Percentiles rank a stretch among this genome's conserved stretches.
These are phyloP conservation scores for Exephanes ischioxanthus DNA, from an alignment of 2,888 invertebrate genomes.

Conservation along the genomic window DNA sequence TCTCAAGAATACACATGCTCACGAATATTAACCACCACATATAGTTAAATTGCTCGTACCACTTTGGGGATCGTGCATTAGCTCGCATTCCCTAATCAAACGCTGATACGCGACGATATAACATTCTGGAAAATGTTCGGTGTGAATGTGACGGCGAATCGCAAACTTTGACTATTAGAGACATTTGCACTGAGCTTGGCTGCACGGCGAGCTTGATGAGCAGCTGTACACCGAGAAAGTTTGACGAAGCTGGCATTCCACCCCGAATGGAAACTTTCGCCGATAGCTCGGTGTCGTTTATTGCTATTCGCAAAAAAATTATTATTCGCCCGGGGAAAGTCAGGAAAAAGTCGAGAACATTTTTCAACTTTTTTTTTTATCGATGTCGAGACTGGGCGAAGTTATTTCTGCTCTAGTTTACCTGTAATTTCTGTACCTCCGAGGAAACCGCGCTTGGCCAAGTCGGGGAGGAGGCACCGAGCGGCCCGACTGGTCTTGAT, in stretches of 20 bases:
- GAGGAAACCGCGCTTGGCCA: no score
- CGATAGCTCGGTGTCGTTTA: background rate
- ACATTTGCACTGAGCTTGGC: background rate
- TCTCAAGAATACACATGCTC: slow-evolving; percentile 4
- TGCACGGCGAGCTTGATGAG: background rate
- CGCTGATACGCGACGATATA: slow-evolving; percentile 13
- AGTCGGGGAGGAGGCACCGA: no score
- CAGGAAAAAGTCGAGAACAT: background rate
- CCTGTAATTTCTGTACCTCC: no score
- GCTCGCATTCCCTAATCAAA: slow-evolving; percentile 41
- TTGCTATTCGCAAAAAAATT: background rate
- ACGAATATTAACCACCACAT: slow-evolving; percentile 36
- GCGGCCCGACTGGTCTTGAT: no score
- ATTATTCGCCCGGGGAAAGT: background rate
- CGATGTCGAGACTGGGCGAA: no score
- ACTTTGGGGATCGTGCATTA: slow-evolving; percentile 5
- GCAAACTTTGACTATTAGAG: background rate
- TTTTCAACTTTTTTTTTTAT: no score
- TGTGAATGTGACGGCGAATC: background rate
- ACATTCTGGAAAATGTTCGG: background rate
- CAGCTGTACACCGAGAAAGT: background rate
- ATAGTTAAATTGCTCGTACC: slow-evolving; percentile 28
- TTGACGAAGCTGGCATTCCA: background rate
- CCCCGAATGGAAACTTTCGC: background rate
- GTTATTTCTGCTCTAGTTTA: no score